These are phyloP conservation scores for Corythoichthys haematopterus DNA, from an alignment of 2,113 vertebrate genomes.

Conservation along the genomic window DNA sequence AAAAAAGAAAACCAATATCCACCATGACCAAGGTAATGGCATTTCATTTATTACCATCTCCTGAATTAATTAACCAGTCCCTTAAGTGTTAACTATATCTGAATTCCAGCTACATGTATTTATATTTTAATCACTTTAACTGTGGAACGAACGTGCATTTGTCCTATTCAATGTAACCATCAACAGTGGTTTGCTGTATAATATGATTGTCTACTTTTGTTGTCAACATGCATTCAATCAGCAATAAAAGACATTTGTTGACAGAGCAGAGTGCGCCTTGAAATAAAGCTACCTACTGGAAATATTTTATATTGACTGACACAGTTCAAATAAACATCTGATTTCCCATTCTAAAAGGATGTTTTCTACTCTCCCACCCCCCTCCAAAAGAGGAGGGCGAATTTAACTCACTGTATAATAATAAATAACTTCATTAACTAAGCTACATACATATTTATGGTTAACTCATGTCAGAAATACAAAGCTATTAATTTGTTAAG, in stretches of 20 bases:
- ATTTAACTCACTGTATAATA: too few species aligned
- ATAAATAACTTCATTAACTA: too few species aligned
- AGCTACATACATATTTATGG: too few species aligned
- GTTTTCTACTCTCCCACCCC: too few species aligned
- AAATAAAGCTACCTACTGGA: neutral
- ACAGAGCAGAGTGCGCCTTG: neutral
- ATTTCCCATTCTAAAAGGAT: too few species aligned
- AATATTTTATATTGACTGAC: neutral
- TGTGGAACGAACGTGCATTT: neutral
- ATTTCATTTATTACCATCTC: neutral
- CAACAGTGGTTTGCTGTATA: neutral
- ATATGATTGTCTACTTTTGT: neutral
- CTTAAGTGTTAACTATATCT: neutral
- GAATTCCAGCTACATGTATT: neutral
- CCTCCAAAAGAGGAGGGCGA: too few species aligned
- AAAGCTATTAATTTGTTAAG: too few species aligned
- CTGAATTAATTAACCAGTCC: neutral
- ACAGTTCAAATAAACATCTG: neutral
- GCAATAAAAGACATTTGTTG: neutral
- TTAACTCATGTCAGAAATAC: too few species aligned
- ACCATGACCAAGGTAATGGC: neutral
- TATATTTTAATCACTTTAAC: neutral
- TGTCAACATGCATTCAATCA: neutral
- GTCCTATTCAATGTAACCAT: neutral
- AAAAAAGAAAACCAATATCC: too few species aligned